Percentiles rank a stretch among this genome's conserved stretches.
Evolutionary conservation across 2,888 invertebrate genomes (phyloP).

Genomic region (Cataglyphis cursor): DNA sequence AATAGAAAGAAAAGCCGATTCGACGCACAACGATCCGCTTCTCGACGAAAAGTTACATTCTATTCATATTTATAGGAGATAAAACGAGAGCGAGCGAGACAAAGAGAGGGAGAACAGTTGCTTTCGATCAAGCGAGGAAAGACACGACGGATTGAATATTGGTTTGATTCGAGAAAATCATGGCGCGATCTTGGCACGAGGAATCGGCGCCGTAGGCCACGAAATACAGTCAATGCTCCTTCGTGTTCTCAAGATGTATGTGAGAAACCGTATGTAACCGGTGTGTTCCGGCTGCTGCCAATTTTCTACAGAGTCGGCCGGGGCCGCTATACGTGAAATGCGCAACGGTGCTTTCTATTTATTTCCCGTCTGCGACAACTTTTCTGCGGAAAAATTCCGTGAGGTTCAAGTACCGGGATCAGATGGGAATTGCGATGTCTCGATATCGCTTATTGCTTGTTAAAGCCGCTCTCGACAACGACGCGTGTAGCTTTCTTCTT

Average conservation of each 20-base stretch:
- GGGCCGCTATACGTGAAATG: not conserved
- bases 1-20: not conserved
- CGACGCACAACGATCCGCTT: conserved; percentile 30
- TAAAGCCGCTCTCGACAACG: conserved; percentile 46
- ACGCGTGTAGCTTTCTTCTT: conserved; percentile 31
- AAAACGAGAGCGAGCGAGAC: not conserved
- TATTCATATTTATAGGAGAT: conserved; percentile 69
- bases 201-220: conserved; percentile 25
- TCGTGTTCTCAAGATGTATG: conserved; percentile 27
- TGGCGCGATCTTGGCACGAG: not conserved
- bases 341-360: conserved; percentile 59
- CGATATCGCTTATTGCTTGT: conserved; percentile 49
- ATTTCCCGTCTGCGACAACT: conserved; percentile 62
- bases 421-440: conserved; percentile 44
- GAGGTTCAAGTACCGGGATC: conserved; percentile 39
- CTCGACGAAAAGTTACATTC: conserved; percentile 63
- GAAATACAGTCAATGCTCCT: conserved; percentile 23
- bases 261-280: conserved; percentile 44
- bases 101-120: not conserved
- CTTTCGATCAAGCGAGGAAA: not conserved
- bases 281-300: conserved; percentile 43
- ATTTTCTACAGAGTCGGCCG: conserved; percentile 53
- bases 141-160: conserved; percentile 25
- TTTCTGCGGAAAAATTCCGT: conserved; percentile 34
- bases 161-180: conserved; percentile 1